phyloP scores from a whole-genome alignment of 2,888 invertebrate species.

The Acheta domesticus region DNA sequence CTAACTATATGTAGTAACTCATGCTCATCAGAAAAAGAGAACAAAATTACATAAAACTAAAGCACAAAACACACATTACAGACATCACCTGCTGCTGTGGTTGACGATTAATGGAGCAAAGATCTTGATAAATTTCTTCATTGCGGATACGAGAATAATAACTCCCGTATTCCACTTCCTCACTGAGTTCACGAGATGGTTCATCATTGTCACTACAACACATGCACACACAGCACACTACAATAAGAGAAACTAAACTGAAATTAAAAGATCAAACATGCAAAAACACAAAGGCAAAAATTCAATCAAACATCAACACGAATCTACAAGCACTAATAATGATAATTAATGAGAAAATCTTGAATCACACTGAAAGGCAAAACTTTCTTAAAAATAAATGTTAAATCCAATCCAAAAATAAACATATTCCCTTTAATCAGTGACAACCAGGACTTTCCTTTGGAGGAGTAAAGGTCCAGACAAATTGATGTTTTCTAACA shows the following conservation, averaged over 20 bases:
- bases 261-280: slow-evolving; percentile 18
- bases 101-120: slow-evolving; percentile 69
- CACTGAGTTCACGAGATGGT: slow-evolving; percentile 42
- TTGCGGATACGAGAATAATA: slow-evolving; percentile 72
- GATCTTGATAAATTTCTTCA: slow-evolving; percentile 93
- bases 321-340: background rate
- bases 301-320: background rate
- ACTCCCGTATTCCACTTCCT: slow-evolving; percentile 61
- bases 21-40: background rate
- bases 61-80: background rate
- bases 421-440: too few species aligned
- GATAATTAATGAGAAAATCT: too few species aligned
- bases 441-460: too few species aligned
- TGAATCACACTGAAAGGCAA: too few species aligned
- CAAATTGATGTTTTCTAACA: too few species aligned
- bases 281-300: background rate
- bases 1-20: background rate
- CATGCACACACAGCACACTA: slow-evolving; percentile 34
- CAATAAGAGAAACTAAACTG: background rate
- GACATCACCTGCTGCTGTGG: slow-evolving; percentile 54
- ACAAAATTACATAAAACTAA: background rate
- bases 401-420: too few species aligned
- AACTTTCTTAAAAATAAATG: too few species aligned
- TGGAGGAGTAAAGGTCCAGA: too few species aligned
- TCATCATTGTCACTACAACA: slow-evolving; percentile 45